Base-by-base conservation (phyloP, 2,888 invertebrate species). In the Rhagonycha lutea region DNA sequence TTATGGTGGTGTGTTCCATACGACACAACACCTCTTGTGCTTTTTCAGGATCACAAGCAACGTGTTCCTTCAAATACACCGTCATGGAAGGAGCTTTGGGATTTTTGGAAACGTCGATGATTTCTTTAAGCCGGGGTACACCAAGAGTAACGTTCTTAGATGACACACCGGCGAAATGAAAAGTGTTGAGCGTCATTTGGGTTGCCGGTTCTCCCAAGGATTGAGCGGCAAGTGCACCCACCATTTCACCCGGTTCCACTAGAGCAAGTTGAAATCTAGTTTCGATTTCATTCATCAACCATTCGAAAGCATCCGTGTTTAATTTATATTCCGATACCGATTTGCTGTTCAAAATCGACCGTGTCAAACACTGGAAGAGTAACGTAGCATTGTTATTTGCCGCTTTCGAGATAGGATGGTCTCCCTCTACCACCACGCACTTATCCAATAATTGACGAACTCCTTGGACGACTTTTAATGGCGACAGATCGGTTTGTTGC, bases 141-240 rank as follows among this genome's bases (percentile, higher is more conserved):
- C 18, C 18, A 18, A 18, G 18, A 2, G 18, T 18, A 18, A 18
- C 18, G 18, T 18, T 18, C 2, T 18, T 18, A 18, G 18, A 18
- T 18, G 18, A 18, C 18, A 18, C 18, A 18, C 18, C 18, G 18
- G 18, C 18, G 18, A 18, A 18, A 18, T 18, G 18, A 18, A 18
- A 18, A 18, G 18, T 18, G 2, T 18, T 18, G 2, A 18, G 18
- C 1, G 18, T 18, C 18, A 18, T 18, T 18, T 18, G 18, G 18
- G 18, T 18, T 18, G 18, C 18, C 18, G 18, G 18, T 18, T 18
- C 85, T 2, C 18, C 18, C 2, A 18, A 2, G 98, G 98, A 98
- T 91, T 99, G 98, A 78, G 99, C 99, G 83, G 99, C 99, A 10
- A 99, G 99, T 86, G 99, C 99, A 84, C 99, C 99, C 26, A 99